Conservation (phyloP, 2,797 vertebrate species). For the Coranthus polyacanthus region DNA sequence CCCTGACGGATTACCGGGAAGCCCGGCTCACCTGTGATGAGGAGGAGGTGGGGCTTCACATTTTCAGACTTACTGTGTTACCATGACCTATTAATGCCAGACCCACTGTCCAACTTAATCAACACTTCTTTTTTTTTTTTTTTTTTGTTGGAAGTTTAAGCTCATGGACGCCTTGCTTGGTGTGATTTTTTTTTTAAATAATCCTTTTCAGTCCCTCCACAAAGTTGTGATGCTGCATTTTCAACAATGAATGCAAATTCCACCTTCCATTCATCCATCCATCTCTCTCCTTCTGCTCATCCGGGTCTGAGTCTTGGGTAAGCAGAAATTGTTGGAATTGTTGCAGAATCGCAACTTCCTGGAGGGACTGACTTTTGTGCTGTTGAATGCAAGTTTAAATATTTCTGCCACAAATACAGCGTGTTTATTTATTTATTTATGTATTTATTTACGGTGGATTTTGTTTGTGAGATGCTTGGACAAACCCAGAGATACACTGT, state of each 20-base stretch:
- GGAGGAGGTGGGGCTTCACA: not conserved
- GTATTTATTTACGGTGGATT: not conserved
- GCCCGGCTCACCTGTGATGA: conserved; percentile 15
- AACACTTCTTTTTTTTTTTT: no score
- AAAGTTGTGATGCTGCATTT: no score
- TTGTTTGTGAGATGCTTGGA: not conserved
- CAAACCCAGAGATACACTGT: not conserved
- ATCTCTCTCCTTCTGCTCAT: no score
- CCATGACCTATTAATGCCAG: conserved; percentile 5
- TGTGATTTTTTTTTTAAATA: no score
- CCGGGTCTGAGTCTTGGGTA: no score
- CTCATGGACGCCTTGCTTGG: no score
- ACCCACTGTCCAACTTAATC: not conserved
- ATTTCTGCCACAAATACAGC: not conserved
- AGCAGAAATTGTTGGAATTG: no score
- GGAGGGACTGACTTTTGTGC: not conserved
- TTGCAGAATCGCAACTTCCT: no score
- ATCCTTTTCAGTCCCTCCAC: no score
- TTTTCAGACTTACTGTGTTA: conserved; percentile 13
- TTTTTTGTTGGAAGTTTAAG: not conserved
- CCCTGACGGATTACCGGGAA: conserved; percentile 3
- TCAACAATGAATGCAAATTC: no score
- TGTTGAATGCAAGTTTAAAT: no score
- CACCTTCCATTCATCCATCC: no score
- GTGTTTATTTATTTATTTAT: not conserved